Percentiles rank a stretch among this genome's conserved stretches.
These are phyloP conservation scores for Meteorus sp. DNA, from an alignment of 1,140 invertebrate genomes.

Conservation along the genomic window DNA sequence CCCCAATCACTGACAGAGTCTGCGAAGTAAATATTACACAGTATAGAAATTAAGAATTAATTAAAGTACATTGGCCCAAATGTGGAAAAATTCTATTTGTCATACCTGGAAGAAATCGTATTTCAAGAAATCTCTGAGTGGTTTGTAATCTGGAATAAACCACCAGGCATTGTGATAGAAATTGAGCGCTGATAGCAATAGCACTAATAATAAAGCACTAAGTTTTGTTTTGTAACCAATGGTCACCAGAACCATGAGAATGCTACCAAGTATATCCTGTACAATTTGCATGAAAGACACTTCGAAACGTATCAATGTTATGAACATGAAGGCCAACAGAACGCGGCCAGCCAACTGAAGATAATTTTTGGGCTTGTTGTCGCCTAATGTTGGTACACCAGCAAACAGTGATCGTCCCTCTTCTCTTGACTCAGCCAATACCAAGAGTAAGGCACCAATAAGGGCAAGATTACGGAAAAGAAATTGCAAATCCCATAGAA, in stretches of 20 bases:
- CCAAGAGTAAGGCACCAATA: conserved; percentile 91
- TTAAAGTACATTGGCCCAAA: background rate
- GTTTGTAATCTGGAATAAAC: conserved; percentile 91
- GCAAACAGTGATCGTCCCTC: conserved; percentile 94
- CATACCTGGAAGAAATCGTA: conserved; percentile 99
- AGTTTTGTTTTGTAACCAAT: conserved; percentile 99
- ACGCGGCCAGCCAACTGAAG: conserved; percentile 94
- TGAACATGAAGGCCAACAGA: conserved; percentile 97
- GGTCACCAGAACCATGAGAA: conserved; percentile 94
- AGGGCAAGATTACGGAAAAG: conserved; percentile 93
- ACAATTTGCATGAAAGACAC: conserved; percentile 83
- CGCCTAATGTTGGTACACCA: conserved; percentile 93
- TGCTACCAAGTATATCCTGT: conserved; percentile 85
- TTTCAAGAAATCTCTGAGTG: conserved; percentile 97
- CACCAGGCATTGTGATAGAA: conserved; percentile 99
- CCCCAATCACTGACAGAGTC: conserved; percentile 98
- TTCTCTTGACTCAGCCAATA: conserved; percentile 91
- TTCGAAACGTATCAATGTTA: conserved; percentile 94
- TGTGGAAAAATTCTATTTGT: background rate
- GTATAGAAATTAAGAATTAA: background rate
- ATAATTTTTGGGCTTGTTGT: conserved; percentile 98
- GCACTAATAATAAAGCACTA: conserved; percentile 90
- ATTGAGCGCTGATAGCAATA: conserved; percentile 88
- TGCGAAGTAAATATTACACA: conserved; percentile 60
- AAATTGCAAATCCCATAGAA: conserved; percentile 98